Evolutionary conservation across 2,888 invertebrate species (phyloP), one percentile per base, ranked within the genome.

Genomic region (Lamellibrachia columna): DNA sequence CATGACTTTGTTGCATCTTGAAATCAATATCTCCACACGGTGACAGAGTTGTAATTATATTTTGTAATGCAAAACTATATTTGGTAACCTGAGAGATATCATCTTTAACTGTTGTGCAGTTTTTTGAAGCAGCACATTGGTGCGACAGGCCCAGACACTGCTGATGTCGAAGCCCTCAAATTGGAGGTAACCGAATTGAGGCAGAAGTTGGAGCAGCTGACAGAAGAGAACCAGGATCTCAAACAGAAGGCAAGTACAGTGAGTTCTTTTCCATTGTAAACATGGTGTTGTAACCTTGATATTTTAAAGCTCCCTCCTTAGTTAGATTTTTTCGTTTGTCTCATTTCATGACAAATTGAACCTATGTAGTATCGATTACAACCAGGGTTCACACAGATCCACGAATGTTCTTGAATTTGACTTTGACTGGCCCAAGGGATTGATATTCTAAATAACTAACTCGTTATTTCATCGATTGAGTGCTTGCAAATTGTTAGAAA

Each of bases 101-200:
- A n/a, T 91, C 91, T 91, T 91, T 52, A 91, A 91, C 52, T 11
- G 40, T 91, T 3, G 15, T 11, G 55, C 92, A 96, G 96, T 93
- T 96, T 96, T 94, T 93, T 96, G 93, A 95, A 95, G 92, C 95
- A 96, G 93, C 96, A 96, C 93, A 93, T 96, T 55, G 96, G 96
- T 60, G 95, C 95, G 7, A 94, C 95, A 52, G 96, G 96, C 11
- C 96, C 96, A 91, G 96, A 96, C 93, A 95, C 96, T 91, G 96
- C 96, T n/a, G 96, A 96, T 95, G 95, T 96, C 0, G 96, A 96
- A 93, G 96, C 96, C 11, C 94, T 96, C 90, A 96, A 96, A 94
- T 94, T 96, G 52, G 96, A 96, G 94, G 95, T 96, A 22, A 95
- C 95, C 91, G 96, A 96, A 94, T 95, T 96, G 55, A 94, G 95